Base-by-base conservation (phyloP, 2,888 invertebrate genomes). In the Meteorus colon region DNA sequence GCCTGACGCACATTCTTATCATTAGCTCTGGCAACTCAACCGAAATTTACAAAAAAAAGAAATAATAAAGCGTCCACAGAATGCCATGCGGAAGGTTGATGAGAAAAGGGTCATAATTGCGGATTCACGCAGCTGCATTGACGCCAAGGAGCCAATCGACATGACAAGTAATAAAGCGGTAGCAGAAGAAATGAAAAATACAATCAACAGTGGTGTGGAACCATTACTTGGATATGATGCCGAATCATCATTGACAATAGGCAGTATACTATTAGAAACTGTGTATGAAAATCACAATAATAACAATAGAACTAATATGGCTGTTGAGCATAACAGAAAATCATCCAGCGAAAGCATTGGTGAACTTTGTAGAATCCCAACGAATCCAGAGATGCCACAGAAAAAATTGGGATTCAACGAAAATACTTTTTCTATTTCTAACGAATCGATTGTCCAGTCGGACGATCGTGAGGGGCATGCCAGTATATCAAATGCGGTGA, bases 401-500 rank as follows among this genome's bases (percentile, higher is more conserved):
- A 66, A 72, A 48, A 1, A 62, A 4, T 31, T 19, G n/a, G 41
- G 51, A 60, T 60, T 62, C 10, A 45, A 16, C n/a, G 62, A 72
- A 5, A 8, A 55, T 41, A 10, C 68, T 59, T 62, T 51, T 74
- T 41, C 27, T 70, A 1, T 12, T 45, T 19, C 45, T 8, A 71
- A 72, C n/a, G 34, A 60, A 4, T 24, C 72, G 19, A 31, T 60
- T 16, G 34, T 45, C 19, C 55, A 75, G 24, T 27, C 41, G 37
- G n/a, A 34, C 24, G 45, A 41, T 59, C 68, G 19, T 27, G 51
- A 24, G 48, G 19, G 55, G 89, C 77, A 84, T 67, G 76, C 82
- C 1, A 83, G 88, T 85, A 81, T 91, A 87, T 84, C 89, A 0
- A 86, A 82, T 60, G 83, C 84, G 1, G 89, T 87, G 3, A 88